Base-by-base conservation (phyloP, 2,888 invertebrate genomes). In the Agrilus cyanescens region DNA sequence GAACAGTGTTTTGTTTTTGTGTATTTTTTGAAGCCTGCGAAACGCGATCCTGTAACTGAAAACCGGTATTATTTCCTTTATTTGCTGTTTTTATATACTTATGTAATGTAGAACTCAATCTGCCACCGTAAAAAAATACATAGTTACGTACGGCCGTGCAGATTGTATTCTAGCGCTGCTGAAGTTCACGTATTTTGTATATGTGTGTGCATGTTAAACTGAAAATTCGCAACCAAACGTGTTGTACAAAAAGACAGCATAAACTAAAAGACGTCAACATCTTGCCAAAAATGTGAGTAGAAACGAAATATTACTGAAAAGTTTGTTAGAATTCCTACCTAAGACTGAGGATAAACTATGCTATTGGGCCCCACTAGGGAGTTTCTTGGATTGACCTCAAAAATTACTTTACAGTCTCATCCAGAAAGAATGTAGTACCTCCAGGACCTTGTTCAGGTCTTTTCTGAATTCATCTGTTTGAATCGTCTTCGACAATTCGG, bases 341-440 rank as follows among this genome's bases (percentile, higher is more conserved):
- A 65, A 56, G 62, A 52, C 59, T 61, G 63, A 58, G 57, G 52
- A 25, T 25, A 25, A 25, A 58, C 64, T 65, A 65, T 59, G 57
- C 63, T 64, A 64, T 51, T 57, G 52, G 53, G 58, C 61, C 58
- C 50, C 38, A 40, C 44, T 45, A 44, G 50, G 51, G 55, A 58
- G 57, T 54, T 58, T 53, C 55, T 61, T 59, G 63, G 62, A 65
- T 60, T 55, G 66, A 67, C 67, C 67, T 67, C 67, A 67, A 67
- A 66, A 66, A 66, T 66, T 66, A 66, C 66, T 65, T 59, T 63
- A 67, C 66, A 67, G 67, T 66, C 66, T 65, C 66, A 67, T 66
- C 66, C 67, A 66, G 66, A 67, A 67, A 65, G 62, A 59, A 60
- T 65, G 62, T 63, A 63, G 61, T 65, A 59, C 61, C 63, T 63